Base-by-base conservation (phyloP, 2,888 invertebrate species). In the Nephrocerus scutellatus region DNA sequence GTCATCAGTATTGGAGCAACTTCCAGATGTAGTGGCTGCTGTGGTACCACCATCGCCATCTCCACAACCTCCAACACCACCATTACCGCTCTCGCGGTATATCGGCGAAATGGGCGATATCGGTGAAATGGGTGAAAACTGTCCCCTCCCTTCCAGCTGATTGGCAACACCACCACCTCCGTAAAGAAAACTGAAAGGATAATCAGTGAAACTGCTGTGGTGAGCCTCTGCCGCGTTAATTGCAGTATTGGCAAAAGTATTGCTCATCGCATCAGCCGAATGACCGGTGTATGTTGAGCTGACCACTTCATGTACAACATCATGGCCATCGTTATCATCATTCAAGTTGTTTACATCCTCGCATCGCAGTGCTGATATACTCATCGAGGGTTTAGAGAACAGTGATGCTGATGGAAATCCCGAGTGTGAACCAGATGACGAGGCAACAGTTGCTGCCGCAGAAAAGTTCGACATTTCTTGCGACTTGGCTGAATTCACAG, bases 241-340 rank as follows among this genome's bases (percentile, higher is more conserved):
- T 36, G 35, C n/a, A 41, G 43, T 9, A 30, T 20, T 30, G 10
- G 35, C 22, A 23, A 38, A 21, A 24, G 30, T 28, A 14, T 29
- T 6, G 8, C 36, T 30, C 12, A 43, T 20, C 14, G 39, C 39
- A 19, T 43, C 44, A 42, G 50, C 48, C n/a, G 56, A 52, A 10
- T 54, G 49, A 28, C 63, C 57, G 21, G 61, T 55, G 47, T 54
- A 53, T 47, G 60, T 52, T 39, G 61, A 55, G 47, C 56, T 52
- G 39, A 57, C 56, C 52, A 56, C 50, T 49, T 62, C 61, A 51
- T 59, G 34, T 26, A 51, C 54, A 44, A 54, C 48, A 24, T 56
- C 55, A 39, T 54, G 49, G 32, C 44, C 51, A 30, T 59, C 59
- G 8, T 50, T 52, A 30, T 54, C 47, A 30, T 54, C 47, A 31